Conservation (phyloP, 2,888 invertebrate genomes). For the Drosophila algonquin region DNA sequence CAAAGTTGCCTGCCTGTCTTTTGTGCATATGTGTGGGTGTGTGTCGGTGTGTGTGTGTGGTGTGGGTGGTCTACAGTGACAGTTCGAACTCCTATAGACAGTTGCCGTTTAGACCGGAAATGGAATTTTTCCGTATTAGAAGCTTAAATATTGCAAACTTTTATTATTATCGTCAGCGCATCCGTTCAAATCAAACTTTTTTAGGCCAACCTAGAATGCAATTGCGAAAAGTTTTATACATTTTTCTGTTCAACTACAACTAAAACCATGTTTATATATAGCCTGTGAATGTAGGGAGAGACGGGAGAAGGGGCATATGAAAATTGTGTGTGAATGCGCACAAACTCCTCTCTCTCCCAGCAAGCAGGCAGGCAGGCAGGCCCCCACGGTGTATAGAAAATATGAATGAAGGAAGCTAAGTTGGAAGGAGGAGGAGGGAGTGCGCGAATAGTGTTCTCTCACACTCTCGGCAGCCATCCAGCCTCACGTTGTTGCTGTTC, state of each 20-base stretch:
- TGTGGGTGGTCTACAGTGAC: conserved; percentile 26
- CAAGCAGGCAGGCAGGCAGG: conserved; percentile 12
- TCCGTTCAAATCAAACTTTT: conserved; percentile 25
- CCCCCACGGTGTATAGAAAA: conserved; percentile 74
- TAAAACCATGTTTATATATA: conserved; percentile 67
- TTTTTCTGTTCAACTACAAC: conserved; percentile 27
- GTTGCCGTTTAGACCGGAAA: conserved; percentile 69
- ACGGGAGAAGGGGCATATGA: not conserved
- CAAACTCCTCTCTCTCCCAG: conserved; percentile 64
- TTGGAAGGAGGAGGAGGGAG: conserved; percentile 44
- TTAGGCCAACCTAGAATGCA: conserved; percentile 42
- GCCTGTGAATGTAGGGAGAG: conserved; percentile 30
- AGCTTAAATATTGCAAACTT: conserved; percentile 62
- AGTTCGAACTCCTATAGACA: conserved; percentile 46
- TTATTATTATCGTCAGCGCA: conserved; percentile 41
- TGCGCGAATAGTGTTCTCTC: conserved; percentile 42
- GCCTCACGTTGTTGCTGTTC: conserved; percentile 7
- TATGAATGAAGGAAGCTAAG: conserved; percentile 75
- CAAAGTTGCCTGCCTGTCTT: conserved; percentile 60
- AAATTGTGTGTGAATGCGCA: conserved; percentile 59
- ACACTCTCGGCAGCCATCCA: conserved; percentile 13
- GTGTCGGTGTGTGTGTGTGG: conserved; percentile 29
- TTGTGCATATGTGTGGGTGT: conserved; percentile 11
- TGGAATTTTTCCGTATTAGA: conserved; percentile 62
- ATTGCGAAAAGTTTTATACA: conserved; percentile 29